Conservation (phyloP, 2,797 vertebrate genomes). For the Cyclura pinguis region DNA sequence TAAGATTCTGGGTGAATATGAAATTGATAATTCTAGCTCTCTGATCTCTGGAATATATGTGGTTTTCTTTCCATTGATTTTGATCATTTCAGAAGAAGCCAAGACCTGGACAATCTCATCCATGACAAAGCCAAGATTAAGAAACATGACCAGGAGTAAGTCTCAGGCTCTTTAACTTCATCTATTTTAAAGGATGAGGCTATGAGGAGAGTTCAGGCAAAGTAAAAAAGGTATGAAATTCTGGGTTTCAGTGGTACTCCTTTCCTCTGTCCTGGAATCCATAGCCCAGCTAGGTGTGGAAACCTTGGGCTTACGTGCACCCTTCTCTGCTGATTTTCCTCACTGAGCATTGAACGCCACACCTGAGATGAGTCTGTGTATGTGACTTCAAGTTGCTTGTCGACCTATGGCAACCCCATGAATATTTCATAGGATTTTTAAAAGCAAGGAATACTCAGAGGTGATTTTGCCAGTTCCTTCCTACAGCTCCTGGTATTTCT, state of each 20-base stretch:
- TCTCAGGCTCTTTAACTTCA: slow-evolving; percentile 16
- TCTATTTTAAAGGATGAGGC: not conserved
- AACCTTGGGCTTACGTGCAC: not conserved
- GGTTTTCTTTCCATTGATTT: slow-evolving; percentile 1
- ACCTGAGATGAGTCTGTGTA: no score
- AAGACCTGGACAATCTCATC: not conserved
- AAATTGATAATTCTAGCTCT: not conserved
- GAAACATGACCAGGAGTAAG: not conserved
- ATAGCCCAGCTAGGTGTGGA: not conserved
- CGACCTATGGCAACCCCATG: no score
- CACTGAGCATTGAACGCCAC: not conserved
- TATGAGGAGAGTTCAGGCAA: not conserved
- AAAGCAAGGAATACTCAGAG: no score
- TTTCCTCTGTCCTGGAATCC: not conserved
- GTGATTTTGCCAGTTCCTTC: no score
- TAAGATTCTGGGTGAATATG: not conserved
- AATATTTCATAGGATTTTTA: no score
- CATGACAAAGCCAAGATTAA: not conserved
- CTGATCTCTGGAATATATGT: not conserved
- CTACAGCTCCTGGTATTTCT: no score
- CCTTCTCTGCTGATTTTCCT: not conserved
- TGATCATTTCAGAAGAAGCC: not conserved
- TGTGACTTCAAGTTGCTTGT: no score
- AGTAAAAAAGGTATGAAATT: slow-evolving; percentile 37
- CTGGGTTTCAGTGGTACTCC: not conserved